Evolutionary conservation across 1,140 invertebrate genomes (phyloP), one percentile per base, ranked within the genome.

Genomic region (Sesamia nonagrioides): DNA sequence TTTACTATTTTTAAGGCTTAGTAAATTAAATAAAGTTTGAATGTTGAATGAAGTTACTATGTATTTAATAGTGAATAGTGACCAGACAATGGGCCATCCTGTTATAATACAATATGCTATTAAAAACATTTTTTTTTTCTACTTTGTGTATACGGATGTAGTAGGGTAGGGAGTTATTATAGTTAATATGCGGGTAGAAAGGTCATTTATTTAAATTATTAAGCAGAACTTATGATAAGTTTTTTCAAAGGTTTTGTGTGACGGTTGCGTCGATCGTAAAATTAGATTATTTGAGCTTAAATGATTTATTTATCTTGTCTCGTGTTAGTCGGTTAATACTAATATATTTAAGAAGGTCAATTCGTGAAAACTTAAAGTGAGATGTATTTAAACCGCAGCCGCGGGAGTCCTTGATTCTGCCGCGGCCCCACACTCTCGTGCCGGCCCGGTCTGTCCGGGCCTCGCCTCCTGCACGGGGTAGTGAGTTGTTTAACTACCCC

Each of bases 1-100:
- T 48, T 27, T 45, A 73, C 35, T 74, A 61, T 71, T 77, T 58
- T 63, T 7, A 75, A n/a, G 11, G 21, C 63, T 6, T 42, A 78
- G 82, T 79, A 89, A 85, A 89, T 86, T 90, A 91, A 91, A 90
- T 85, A 90, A 87, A 87, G 85, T 84, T 88, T 86, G 80, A 77
- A 21, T 6, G 2, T 61, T 85, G 85, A 82, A 84, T 82, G 79
- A 80, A 77, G 78, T 69, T 77, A 80, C 78, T n/a, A n/a, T n/a
- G n/a, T 83, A 87, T 89, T 88, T 85, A 87, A 87, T 86, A 82
- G 85, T 89, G 85, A 86, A 90, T 86, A 85, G 82, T 85, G 84
- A 82, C 88, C 84, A 86, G 77, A 90, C 89, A 91, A 91, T 88
- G 78, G 80, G 15, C 45, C 82, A 86, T 88, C 75, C 79, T 77